Evolutionary conservation across 1,140 invertebrate species (phyloP).

Genomic region (Drosophila gunungcola): DNA sequence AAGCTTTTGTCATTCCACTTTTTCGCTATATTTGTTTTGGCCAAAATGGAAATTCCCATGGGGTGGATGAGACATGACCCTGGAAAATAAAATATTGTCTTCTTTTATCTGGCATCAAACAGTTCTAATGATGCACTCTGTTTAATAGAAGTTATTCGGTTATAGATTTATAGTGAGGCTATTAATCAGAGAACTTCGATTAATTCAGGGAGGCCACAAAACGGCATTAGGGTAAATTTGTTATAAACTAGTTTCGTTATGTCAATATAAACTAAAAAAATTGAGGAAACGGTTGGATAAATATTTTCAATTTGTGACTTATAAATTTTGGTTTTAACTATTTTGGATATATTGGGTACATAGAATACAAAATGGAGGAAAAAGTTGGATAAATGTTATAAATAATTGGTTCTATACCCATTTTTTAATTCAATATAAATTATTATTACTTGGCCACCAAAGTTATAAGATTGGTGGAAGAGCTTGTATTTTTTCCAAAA

Average conservation of each 20-base stretch:
- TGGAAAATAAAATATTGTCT: not conserved
- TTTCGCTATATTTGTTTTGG: constrained; percentile 36
- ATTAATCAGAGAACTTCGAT: not conserved
- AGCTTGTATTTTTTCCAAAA: no score
- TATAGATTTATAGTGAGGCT: constrained; percentile 6
- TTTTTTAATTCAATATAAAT: no score
- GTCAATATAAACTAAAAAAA: not conserved
- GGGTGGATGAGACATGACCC: not conserved
- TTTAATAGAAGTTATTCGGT: constrained; percentile 9
- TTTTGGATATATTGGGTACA: no score
- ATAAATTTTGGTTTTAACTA: no score
- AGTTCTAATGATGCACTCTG: constrained; percentile 35
- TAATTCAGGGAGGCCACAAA: not conserved
- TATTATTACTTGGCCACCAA: no score
- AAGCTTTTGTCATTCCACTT: constrained; percentile 53
- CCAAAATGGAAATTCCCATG: not conserved
- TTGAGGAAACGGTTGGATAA: no score
- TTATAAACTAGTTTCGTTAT: not conserved
- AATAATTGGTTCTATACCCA: no score
- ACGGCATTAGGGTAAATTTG: not conserved
- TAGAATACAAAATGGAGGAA: no score
- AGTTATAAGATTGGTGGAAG: no score
- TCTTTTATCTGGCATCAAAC: constrained; percentile 4
- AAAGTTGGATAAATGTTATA: no score
- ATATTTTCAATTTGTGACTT: no score